phyloP scores from a whole-genome alignment of 2,113 vertebrate genomes.

The Dunckerocampus dactyliophorus region DNA sequence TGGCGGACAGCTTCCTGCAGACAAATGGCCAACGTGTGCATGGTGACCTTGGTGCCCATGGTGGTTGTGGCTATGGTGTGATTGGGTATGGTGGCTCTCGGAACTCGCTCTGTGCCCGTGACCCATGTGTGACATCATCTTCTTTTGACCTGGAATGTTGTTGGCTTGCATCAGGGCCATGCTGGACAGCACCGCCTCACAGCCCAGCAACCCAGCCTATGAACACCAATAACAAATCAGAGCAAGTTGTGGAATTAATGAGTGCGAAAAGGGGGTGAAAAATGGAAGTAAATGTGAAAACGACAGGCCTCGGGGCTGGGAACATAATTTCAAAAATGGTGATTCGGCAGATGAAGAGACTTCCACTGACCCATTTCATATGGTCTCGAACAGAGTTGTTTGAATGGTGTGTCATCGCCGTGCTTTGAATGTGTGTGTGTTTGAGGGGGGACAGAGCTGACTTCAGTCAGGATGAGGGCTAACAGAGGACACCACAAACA shows the following conservation, averaged over 20 bases:
- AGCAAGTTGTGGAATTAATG: conserved; percentile 2
- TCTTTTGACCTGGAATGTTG: conserved; percentile 74
- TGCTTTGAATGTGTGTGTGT: conserved; percentile 72
- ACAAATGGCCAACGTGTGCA: conserved; percentile 67
- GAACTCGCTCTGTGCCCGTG: conserved; percentile 69
- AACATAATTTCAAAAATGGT: conserved; percentile 42
- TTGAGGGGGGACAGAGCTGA: conserved; percentile 58
- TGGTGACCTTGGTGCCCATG: conserved; percentile 65
- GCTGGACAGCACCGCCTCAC: conserved; percentile 77
- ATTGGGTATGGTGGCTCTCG: conserved; percentile 57
- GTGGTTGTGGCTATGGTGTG: conserved; percentile 59
- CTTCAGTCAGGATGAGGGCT: conserved; percentile 70
- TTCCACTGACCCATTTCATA: conserved; percentile 81
- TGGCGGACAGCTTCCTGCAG: conserved; percentile 69
- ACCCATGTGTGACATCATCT: conserved; percentile 69
- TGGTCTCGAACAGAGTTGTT: conserved; percentile 76
- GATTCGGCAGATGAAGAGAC: conserved; percentile 56
- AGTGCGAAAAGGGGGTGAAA: conserved; percentile 8
- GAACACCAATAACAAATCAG: conserved; percentile 44
- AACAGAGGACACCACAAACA: conserved; percentile 69
- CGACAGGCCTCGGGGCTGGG: conserved; percentile 14
- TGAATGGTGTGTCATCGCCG: conserved; percentile 76
- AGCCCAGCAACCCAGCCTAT: conserved; percentile 77
- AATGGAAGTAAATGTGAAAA: conserved; percentile 22
- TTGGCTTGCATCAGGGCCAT: conserved; percentile 81